These are phyloP conservation scores for Sitodiplosis mosellana DNA, from an alignment of 1,140 invertebrate species.

Conservation along the genomic window DNA sequence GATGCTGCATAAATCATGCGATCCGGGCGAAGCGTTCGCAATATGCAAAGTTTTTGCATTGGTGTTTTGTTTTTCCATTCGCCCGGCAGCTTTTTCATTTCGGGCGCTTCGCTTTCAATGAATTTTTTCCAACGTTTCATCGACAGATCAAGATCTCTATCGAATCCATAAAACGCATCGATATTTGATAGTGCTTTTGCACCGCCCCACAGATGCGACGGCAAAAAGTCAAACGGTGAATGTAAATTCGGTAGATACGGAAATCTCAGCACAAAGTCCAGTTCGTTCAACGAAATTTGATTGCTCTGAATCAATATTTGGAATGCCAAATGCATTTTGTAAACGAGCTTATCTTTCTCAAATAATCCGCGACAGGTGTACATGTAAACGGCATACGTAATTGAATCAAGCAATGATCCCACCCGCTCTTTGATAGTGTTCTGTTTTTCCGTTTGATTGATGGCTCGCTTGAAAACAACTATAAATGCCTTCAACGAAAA, in stretches of 20 bases:
- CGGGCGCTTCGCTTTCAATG: slow-evolving; percentile 77
- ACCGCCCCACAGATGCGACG: slow-evolving; percentile 70
- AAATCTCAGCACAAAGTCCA: slow-evolving; percentile 78
- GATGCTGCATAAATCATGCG: slow-evolving; percentile 50
- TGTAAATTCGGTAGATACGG: slow-evolving; percentile 41
- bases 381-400: slow-evolving; percentile 69
- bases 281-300: slow-evolving; percentile 48
- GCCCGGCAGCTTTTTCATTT: slow-evolving; percentile 84
- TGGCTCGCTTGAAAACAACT: slow-evolving; percentile 78
- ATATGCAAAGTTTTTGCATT: slow-evolving; percentile 76
- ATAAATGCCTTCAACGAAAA: slow-evolving; percentile 92
- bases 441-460: slow-evolving; percentile 44
- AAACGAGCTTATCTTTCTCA: slow-evolving; percentile 83
- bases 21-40: slow-evolving; percentile 75
- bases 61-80: slow-evolving; percentile 90
- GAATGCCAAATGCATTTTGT: slow-evolving; percentile 73
- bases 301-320: slow-evolving; percentile 46
- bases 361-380: slow-evolving; percentile 85
- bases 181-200: slow-evolving; percentile 60
- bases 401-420: slow-evolving; percentile 63
- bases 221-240: slow-evolving; percentile 72
- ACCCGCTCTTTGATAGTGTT: slow-evolving; percentile 57
- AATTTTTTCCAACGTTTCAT: slow-evolving; percentile 85
- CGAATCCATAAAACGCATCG: slow-evolving; percentile 70
- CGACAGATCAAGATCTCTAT: slow-evolving; percentile 83